Base-by-base conservation (phyloP, 2,888 invertebrate genomes). In the Ametastegia equiseti region DNA sequence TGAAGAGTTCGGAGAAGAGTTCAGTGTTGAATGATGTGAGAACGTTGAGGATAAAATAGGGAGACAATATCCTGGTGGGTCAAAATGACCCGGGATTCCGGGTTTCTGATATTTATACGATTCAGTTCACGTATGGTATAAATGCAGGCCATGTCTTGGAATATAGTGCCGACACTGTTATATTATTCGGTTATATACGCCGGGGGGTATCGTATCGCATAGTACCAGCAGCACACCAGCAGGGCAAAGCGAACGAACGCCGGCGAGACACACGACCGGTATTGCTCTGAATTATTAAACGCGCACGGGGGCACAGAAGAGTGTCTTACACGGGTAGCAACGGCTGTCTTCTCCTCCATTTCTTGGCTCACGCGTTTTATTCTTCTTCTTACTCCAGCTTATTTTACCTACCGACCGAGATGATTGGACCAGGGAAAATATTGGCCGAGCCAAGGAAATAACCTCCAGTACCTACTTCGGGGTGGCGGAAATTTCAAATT, bases 181-280 rank as follows among this genome's bases (percentile, higher is more conserved):
- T 86, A 86, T 86, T 86, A 87, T 87, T 88, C 87, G 86, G 87
- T 88, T 87, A 88, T 87, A 42, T 81, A 82, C 84, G 57, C 71
- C 63, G 54, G 50, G 23, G 15, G 15, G 39, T 71, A 60, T 60
- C 60, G 60, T 60, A 60, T 60, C 23, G 42, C 33, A 15, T 9
- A 30, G 2, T 15, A 30, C 27, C 30, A 45, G 47, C 15, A n/a
- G 27, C 19, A 54, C 36, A 19, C 45, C n/a, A 71, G 15, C 27
- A 11, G 45, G 4, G 60, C 13, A 27, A 60, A 30, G 15, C 57
- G 9, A 54, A 23, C 54, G 36, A n/a, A 63, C 30, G 36, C n/a
- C 39, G 71, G 45, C 42, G 75, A 78, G 78, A 78, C 60, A 63
- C 45, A 78, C 78, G 78, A 78, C 78, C 78, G 75, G 78, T 78